Base-by-base conservation (phyloP, 2,113 vertebrate species). In the Pachycephala philippinensis region DNA sequence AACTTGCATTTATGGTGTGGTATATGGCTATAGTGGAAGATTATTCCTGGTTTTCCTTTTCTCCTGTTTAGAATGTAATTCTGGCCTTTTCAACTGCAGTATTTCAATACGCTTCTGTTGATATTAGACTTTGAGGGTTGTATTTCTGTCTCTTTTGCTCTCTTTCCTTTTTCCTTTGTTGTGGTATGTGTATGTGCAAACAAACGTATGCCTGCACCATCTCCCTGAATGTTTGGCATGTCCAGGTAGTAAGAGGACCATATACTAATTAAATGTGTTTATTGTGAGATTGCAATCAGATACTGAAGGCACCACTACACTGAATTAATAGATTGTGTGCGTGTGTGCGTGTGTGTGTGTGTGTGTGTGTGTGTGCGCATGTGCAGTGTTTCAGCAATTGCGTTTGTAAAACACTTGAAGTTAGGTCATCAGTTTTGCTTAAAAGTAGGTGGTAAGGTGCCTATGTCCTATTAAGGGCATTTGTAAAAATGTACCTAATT, bases 281-380 rank as follows among this genome's bases (percentile, higher is more conserved):
- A 15, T 68, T 75, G 72, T 27, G n/a, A 69, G 31, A 33, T 53
- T 86, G 20, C 2, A 7, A 1, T 56, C 49, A 45, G 40, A 57
- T 49, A 24, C 10, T 30, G 10, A 35, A 30, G 28, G 30, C 0
- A 0, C 12, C 9, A 2, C 11, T 56, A 7, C 10, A 7, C 15
- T 64, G 57, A 84, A 39, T 74, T 56, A 53, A 49, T 59, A 18
- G 28, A 15, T 23, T 40, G 3, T 37, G 13, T 17, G 18, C 14
- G 19, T 16, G 15, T 31, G 30, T 13, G 7, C 33, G 22, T n/a
- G n/a, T 15, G 17, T 22, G 18, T 37, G 18, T 14, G 13, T n/a
- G n/a, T n/a, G n/a, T 13, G 7, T 35, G 22, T n/a, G n/a, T 15
- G 17, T 22, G 18, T 37, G 18, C 14, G 15, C 14, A 18, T 15